These are phyloP conservation scores for Ariopsis seemanni DNA, from an alignment of 2,113 vertebrate genomes.

Conservation along the genomic window DNA sequence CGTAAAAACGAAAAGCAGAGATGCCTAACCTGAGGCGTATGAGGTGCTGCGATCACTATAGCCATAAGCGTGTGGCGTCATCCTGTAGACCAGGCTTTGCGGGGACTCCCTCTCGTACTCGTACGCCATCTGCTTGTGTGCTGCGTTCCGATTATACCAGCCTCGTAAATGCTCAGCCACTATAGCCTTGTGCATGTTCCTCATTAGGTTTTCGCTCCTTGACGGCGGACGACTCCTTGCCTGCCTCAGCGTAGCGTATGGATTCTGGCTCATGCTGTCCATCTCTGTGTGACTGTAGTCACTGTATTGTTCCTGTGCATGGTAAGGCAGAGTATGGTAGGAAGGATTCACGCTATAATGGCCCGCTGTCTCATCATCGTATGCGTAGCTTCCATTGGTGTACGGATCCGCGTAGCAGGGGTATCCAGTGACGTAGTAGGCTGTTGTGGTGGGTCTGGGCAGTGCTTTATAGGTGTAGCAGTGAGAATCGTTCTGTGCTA, in stretches of 20 bases:
- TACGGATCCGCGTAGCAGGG: constrained; percentile 74
- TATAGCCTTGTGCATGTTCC: constrained; percentile 88
- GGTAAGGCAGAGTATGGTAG: constrained; percentile 72
- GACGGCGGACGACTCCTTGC: constrained; percentile 76
- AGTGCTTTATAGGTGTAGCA: constrained; percentile 72
- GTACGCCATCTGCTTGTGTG: constrained; percentile 78
- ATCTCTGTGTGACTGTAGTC: constrained; percentile 78
- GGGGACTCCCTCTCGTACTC: constrained; percentile 84
- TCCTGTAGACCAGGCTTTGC: constrained; percentile 81
- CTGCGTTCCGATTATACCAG: constrained; percentile 92
- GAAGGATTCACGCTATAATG: constrained; percentile 89
- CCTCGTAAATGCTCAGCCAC: constrained; percentile 90
- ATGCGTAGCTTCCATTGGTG: constrained; percentile 76
- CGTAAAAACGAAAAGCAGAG: background rate
- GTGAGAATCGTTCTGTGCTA: constrained; percentile 81
- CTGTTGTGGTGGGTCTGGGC: constrained; percentile 76
- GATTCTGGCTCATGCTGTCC: constrained; percentile 80
- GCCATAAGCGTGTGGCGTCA: constrained; percentile 76
- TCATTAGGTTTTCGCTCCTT: constrained; percentile 77
- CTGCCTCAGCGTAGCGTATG: constrained; percentile 87
- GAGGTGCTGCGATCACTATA: constrained; percentile 76
- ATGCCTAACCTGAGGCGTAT: constrained; percentile 77
- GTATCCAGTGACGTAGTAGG: constrained; percentile 86
- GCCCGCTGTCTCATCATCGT: constrained; percentile 87
- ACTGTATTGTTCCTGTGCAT: constrained; percentile 73